phyloP scores from a whole-genome alignment of 2,888 invertebrate species.

The Lepetodrilus schrolli region DNA sequence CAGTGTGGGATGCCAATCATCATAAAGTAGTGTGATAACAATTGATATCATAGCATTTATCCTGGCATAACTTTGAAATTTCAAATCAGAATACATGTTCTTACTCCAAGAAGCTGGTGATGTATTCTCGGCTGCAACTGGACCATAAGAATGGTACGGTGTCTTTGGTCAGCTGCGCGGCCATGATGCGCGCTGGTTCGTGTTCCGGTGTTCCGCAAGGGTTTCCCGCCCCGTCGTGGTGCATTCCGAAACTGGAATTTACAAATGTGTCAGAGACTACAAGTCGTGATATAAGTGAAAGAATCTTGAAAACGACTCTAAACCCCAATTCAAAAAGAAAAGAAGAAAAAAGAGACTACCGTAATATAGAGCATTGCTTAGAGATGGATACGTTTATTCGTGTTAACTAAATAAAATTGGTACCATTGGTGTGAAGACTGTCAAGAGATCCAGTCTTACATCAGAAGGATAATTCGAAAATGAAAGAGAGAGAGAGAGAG shows the following conservation, averaged over 20 bases:
- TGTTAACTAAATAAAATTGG: not conserved
- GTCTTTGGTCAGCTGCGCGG: constrained; percentile 69
- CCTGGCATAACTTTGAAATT: too few relatives aligned
- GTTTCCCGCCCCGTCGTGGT: constrained; percentile 73
- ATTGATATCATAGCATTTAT: too few relatives aligned
- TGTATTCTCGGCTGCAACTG: constrained; percentile 69
- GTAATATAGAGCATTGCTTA: not conserved
- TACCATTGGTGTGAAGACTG: not conserved
- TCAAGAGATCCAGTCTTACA: too few relatives aligned
- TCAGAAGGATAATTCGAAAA: too few relatives aligned
- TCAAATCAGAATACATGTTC: too few relatives aligned
- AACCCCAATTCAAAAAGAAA: not conserved
- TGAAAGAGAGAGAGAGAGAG: too few relatives aligned
- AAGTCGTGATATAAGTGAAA: too few relatives aligned
- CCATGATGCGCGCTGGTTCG: constrained; percentile 71
- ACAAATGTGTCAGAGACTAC: too few relatives aligned
- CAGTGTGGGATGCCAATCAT: too few relatives aligned
- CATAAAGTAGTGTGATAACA: too few relatives aligned
- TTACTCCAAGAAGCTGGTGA: constrained; percentile 73
- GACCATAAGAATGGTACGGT: constrained; percentile 73
- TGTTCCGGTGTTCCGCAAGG: constrained; percentile 68
- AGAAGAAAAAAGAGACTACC: not conserved
- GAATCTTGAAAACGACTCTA: too few relatives aligned
- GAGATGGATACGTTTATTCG: not conserved
- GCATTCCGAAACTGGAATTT: constrained; percentile 73